Percentiles rank a stretch among this genome's conserved stretches.
Conservation (phyloP, 2,888 invertebrate species). For the Ecdyonurus torrentis region DNA sequence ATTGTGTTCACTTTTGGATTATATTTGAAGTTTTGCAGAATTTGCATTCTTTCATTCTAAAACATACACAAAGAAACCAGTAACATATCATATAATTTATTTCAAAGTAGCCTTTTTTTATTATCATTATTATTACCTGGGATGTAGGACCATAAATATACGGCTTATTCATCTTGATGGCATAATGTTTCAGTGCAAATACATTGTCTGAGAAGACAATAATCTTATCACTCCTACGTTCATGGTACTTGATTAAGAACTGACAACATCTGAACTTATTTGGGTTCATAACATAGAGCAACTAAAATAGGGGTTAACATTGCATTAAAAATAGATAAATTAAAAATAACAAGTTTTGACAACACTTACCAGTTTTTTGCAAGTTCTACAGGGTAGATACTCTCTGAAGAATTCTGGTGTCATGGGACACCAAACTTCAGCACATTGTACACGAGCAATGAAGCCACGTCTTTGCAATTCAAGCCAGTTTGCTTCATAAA, state of each 20-base stretch:
- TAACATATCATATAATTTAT: not conserved
- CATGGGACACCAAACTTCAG: constrained; percentile 99
- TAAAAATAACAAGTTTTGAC: not conserved
- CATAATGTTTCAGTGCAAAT: constrained; percentile 93
- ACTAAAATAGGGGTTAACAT: constrained; percentile 22
- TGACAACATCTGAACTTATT: constrained; percentile 95
- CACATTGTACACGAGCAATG: constrained; percentile 97
- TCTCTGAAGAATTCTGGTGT: constrained; percentile 97
- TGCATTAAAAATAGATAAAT: not conserved
- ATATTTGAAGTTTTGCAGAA: constrained; percentile 96
- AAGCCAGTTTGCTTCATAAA: constrained; percentile 99
- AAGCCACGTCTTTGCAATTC: constrained; percentile 90
- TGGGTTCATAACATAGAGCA: constrained; percentile 97
- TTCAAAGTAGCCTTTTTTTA: too few relatives aligned
- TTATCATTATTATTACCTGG: too few relatives aligned
- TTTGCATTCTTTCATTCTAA: constrained; percentile 89
- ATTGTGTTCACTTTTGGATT: constrained; percentile 98
- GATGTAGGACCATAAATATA: constrained; percentile 98
- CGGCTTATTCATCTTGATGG: constrained; percentile 92
- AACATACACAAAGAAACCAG: constrained; percentile 11
- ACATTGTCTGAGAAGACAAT: constrained; percentile 99
- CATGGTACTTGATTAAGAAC: constrained; percentile 83
- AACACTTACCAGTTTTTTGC: constrained; percentile 55
- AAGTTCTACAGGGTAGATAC: constrained; percentile 79
- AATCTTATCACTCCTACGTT: constrained; percentile 92